Conservation (phyloP, 2,888 invertebrate species). For the Drosophila atripex region DNA sequence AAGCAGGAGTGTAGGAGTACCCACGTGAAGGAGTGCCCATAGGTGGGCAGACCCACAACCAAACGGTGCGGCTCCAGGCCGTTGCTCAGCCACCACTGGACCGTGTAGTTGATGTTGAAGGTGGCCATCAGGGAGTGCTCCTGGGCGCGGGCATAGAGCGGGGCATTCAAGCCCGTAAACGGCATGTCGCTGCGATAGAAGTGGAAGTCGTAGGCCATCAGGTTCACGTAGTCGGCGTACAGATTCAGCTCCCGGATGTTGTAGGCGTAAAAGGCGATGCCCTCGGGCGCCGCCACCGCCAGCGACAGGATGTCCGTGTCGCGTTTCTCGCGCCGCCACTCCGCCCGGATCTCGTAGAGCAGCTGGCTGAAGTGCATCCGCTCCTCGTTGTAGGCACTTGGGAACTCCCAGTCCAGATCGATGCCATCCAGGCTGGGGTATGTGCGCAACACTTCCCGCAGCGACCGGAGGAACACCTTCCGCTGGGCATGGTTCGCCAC, state of each 20-base stretch:
- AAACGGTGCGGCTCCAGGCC: slow-evolving; percentile 92
- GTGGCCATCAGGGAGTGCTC: slow-evolving; percentile 88
- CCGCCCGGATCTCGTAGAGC: slow-evolving; percentile 89
- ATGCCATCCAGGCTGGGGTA: slow-evolving; percentile 80
- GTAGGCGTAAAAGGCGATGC: slow-evolving; percentile 90
- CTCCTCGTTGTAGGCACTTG: slow-evolving; percentile 87
- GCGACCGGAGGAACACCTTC: slow-evolving; percentile 86
- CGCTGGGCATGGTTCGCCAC: slow-evolving; percentile 88
- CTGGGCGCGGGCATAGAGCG: slow-evolving; percentile 87
- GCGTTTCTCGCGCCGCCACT: slow-evolving; percentile 86
- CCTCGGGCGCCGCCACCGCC: slow-evolving; percentile 91
- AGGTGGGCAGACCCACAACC: slow-evolving; percentile 93
- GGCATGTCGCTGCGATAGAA: slow-evolving; percentile 90
- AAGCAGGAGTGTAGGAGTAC: slow-evolving; percentile 37
- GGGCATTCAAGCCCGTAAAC: slow-evolving; percentile 93
- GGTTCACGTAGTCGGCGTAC: slow-evolving; percentile 92
- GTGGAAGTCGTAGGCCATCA: slow-evolving; percentile 97
- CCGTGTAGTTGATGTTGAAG: slow-evolving; percentile 92
- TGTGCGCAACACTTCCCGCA: slow-evolving; percentile 83
- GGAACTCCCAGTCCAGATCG: slow-evolving; percentile 95
- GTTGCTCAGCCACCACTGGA: slow-evolving; percentile 89
- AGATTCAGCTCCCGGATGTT: slow-evolving; percentile 90
- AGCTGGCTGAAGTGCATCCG: slow-evolving; percentile 90
- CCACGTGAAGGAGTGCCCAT: slow-evolving; percentile 91
- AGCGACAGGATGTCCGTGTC: slow-evolving; percentile 87